These are phyloP conservation scores for Byasa hedistus DNA, from an alignment of 2,888 invertebrate genomes.

Conservation along the genomic window DNA sequence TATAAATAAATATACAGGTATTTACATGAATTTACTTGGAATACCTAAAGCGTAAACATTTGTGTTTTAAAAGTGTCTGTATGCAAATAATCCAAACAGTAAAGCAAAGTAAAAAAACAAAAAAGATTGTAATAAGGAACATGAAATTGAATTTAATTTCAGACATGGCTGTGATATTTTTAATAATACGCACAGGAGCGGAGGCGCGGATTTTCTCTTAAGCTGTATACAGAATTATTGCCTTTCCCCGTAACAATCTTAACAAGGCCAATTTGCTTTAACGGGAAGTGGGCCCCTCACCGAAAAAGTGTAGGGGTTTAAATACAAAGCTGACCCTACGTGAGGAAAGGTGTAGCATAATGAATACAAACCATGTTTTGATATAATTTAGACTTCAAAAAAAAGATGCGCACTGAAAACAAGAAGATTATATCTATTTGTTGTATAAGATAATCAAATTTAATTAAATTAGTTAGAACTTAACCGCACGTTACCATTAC, in stretches of 20 bases:
- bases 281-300: conserved; percentile 17
- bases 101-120: conserved; percentile 9
- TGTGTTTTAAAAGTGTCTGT: neutral
- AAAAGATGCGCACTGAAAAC: neutral
- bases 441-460: too few species aligned
- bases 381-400: conserved; percentile 13
- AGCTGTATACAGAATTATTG: conserved; percentile 27
- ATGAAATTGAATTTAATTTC: conserved; percentile 27
- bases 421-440: too few species aligned
- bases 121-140: conserved; percentile 25
- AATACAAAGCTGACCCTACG: conserved; percentile 24
- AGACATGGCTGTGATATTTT: conserved; percentile 24
- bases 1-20: neutral
- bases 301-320: conserved; percentile 23
- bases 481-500: neutral
- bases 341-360: conserved; percentile 9
- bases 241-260: conserved; percentile 23
- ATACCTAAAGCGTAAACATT: neutral
- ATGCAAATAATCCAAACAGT: conserved; percentile 9
- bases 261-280: conserved; percentile 26
- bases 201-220: conserved; percentile 25
- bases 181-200: conserved; percentile 24
- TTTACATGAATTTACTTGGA: neutral
- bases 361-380: conserved; percentile 18
- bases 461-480: neutral